Percentiles rank a stretch among this genome's conserved stretches.
phyloP scores from a whole-genome alignment of 2,888 invertebrate species.

The Thecocarcelia acutangulata region DNA sequence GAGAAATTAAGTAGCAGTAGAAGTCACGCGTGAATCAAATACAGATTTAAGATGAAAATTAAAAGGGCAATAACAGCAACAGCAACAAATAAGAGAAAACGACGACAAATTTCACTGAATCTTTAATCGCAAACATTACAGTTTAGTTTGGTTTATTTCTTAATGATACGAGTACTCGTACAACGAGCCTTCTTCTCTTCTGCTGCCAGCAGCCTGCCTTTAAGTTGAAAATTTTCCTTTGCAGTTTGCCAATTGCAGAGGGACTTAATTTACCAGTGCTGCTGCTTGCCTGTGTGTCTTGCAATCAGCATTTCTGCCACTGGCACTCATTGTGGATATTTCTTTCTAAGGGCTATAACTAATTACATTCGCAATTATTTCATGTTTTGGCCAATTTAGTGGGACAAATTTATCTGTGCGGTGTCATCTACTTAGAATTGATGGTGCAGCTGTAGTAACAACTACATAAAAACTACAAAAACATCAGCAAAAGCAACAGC shows the following conservation, averaged over 20 bases:
- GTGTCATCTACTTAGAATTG: slow-evolving; percentile 82
- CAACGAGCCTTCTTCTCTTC: slow-evolving; percentile 40
- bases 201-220: neutral
- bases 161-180: slow-evolving; percentile 54
- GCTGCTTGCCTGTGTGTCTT: neutral
- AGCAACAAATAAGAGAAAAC: slow-evolving; percentile 49
- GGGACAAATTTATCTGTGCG: slow-evolving; percentile 82
- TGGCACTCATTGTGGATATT: slow-evolving; percentile 71
- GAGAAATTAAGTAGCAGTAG: slow-evolving; percentile 78
- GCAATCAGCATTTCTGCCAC: slow-evolving; percentile 34
- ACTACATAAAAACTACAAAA: slow-evolving; percentile 46
- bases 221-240: too few relatives aligned
- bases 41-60: slow-evolving; percentile 61
- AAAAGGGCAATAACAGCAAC: slow-evolving; percentile 41
- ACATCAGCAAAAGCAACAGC: slow-evolving; percentile 64
- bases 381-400: slow-evolving; percentile 82
- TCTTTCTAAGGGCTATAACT: slow-evolving; percentile 78
- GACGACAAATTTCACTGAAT: slow-evolving; percentile 74
- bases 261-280: too few relatives aligned
- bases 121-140: slow-evolving; percentile 65
- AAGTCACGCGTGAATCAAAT: slow-evolving; percentile 71
- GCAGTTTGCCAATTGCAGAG: too few relatives aligned
- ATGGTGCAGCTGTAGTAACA: slow-evolving; percentile 73
- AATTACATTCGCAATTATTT: slow-evolving; percentile 82
- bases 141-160: slow-evolving; percentile 39